Conservation (phyloP, 2,113 vertebrate genomes). For the Empidonax traillii region DNA sequence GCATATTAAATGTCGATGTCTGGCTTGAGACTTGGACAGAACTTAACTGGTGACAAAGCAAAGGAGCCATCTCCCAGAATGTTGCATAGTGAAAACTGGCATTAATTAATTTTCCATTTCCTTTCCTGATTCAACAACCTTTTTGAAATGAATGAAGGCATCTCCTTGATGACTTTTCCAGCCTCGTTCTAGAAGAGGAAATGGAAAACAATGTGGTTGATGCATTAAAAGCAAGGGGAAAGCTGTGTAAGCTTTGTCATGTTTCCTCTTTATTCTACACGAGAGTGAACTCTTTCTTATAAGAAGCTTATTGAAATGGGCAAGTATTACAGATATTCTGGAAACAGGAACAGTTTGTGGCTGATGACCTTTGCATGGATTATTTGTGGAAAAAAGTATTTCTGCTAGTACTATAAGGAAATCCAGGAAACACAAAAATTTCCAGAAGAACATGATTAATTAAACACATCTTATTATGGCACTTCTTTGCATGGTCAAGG, state of each 20-base stretch:
- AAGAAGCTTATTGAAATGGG: background rate
- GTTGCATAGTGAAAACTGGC: background rate
- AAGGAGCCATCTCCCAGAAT: background rate
- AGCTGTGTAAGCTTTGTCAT: slow-evolving; percentile 34
- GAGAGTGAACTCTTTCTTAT: slow-evolving; percentile 19
- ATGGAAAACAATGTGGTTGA: slow-evolving; percentile 67
- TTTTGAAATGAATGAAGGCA: slow-evolving; percentile 65
- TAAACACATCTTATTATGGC: background rate
- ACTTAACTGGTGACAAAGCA: background rate
- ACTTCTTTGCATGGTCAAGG: background rate
- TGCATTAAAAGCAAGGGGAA: slow-evolving; percentile 19
- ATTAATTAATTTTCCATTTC: slow-evolving; percentile 71
- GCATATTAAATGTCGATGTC: background rate
- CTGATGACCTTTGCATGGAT: background rate
- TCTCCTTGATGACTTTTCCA: slow-evolving; percentile 74
- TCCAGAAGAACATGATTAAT: background rate
- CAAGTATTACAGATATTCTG: background rate
- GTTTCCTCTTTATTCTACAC: slow-evolving; percentile 24
- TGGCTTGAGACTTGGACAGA: background rate
- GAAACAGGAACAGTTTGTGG: background rate
- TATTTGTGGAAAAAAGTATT: background rate
- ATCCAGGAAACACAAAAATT: background rate
- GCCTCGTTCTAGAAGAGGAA: slow-evolving; percentile 63
- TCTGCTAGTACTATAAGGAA: background rate
- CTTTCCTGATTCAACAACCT: slow-evolving; percentile 63